Evolutionary conservation across 2,113 vertebrate genomes (phyloP), one percentile per base, ranked within the genome.

Genomic region (Mirza zaza): DNA sequence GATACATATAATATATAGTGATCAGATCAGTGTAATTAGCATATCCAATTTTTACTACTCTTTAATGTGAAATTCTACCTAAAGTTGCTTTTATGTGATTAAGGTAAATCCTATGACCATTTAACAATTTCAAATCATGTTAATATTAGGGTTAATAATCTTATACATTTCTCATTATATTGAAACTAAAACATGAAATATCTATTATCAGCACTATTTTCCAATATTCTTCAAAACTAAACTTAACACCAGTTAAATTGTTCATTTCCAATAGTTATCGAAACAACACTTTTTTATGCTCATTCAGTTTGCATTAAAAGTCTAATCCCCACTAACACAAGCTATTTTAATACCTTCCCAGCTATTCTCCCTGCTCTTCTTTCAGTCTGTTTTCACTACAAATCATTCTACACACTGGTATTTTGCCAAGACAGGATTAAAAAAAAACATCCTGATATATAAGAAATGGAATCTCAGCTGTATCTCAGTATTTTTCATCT

Each of bases 101-200:
- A 48, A 95, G 63, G 80, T 45, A 95, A 94, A 87, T 52, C 71
- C 2, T 15, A 87, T 61, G 5, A 5, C 21, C 10, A 27, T 59
- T 55, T 87, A 75, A 70, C 27, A 93, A 50, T 67, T 85, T 86
- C 89, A 86, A 93, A 91, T 81, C 59, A 42, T 4, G 29, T 59
- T 93, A 94, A 67, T 87, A 73, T 85, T 91, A n/a, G 34, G 52
- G 6, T 87, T 94, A 87, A 85, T 76, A 52, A 68, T 88, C 23
- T 71, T 75, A 21, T 21, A 50, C 8, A 83, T 52, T 70, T 93
- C 36, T 91, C 25, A 52, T 93, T 25, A 86, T 3, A 55, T 84
- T 86, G 18, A 90, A 95, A 63, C 34, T 81, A 81, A 86, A 87
- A 93, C 71, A 89, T 70, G 21, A 42, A 52, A 29, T 50, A 79